phyloP scores from a whole-genome alignment of 2,113 vertebrate species.

The Indicator indicator region DNA sequence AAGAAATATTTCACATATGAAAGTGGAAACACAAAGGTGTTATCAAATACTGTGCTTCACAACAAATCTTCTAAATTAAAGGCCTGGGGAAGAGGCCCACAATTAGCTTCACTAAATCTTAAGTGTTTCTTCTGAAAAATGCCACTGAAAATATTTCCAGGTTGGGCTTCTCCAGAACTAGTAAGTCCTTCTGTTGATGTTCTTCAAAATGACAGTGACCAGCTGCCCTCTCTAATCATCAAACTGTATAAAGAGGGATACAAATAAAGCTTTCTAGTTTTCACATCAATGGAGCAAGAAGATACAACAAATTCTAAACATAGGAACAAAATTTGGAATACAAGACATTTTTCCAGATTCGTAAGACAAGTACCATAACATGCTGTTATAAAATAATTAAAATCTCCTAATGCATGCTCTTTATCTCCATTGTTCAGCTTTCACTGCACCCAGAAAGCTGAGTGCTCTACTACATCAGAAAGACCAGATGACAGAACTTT shows the following conservation, averaged over 20 bases:
- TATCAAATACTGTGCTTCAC: not conserved
- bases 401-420: not conserved
- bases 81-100: not conserved
- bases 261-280: not conserved
- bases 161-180: not conserved
- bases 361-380: not conserved
- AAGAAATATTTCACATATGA: not conserved
- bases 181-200: not conserved
- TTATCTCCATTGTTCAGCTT: not conserved
- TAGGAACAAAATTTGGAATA: not conserved
- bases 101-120: not conserved
- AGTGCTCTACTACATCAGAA: not conserved
- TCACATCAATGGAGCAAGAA: not conserved
- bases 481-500: not conserved
- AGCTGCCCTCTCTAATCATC: not conserved
- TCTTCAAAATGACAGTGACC: not conserved
- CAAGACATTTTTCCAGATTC: not conserved
- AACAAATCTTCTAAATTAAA: not conserved
- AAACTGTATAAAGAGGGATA: not conserved
- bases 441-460: not conserved
- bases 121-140: not conserved
- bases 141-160: not conserved
- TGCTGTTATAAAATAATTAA: not conserved
- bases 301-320: not conserved
- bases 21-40: not conserved